A percentile compares a stretch with the other conserved stretches of the same genome.
Evolutionary conservation across 2,113 vertebrate genomes (phyloP).

Genomic region (Tenebrosternarchus preto): DNA sequence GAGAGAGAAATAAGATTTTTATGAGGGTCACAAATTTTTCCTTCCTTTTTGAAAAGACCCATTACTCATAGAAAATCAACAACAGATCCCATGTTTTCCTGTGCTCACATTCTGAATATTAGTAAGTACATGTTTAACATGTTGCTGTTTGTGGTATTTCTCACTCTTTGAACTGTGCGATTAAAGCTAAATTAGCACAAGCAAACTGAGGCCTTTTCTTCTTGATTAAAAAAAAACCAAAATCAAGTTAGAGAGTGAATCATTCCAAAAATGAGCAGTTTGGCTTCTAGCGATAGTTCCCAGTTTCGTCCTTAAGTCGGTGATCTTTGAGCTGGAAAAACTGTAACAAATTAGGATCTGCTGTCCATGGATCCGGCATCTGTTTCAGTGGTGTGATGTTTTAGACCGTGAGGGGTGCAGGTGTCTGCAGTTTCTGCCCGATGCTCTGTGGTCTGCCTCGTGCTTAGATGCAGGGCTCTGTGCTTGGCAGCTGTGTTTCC

Average conservation of each 20-base stretch:
- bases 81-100: neutral
- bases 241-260: too few relatives aligned
- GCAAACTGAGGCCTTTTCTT: neutral
- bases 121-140: neutral
- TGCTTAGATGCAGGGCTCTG: neutral
- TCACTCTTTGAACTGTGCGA: neutral
- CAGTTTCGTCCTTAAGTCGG: neutral
- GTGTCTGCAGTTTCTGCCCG: neutral
- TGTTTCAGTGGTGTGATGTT: slow-evolving; percentile 5
- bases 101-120: neutral
- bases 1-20: neutral
- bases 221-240: neutral
- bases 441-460: too few relatives aligned
- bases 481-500: slow-evolving; percentile 6
- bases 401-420: slow-evolving; percentile 24
- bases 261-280: too few relatives aligned
- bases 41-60: neutral
- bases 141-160: neutral
- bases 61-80: neutral
- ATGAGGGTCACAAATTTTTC: neutral
- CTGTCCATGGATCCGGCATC: slow-evolving; percentile 9
- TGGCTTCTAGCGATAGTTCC: too few relatives aligned
- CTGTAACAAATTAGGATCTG: neutral
- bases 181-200: neutral
- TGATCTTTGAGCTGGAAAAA: neutral